Evolutionary conservation across 2,888 invertebrate genomes (phyloP).

Genomic region (Acrocera orbiculus): DNA sequence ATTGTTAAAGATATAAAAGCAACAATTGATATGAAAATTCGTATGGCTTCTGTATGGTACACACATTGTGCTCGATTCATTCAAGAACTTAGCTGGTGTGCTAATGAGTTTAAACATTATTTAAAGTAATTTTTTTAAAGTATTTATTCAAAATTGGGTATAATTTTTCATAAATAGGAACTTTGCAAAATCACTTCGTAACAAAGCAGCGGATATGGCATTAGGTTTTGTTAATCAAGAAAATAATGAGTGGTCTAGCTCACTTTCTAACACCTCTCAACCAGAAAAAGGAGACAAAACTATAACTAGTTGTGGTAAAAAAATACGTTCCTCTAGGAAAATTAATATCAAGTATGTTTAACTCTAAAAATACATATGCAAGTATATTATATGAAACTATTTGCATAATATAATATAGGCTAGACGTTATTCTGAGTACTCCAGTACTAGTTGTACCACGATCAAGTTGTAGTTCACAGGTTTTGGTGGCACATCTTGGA

Average conservation of each 20-base stretch:
- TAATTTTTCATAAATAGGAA: conserved; percentile 37
- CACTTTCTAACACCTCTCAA: not conserved
- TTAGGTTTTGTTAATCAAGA: conserved; percentile 65
- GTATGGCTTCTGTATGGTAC: conserved; percentile 85
- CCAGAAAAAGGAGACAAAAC: not conserved
- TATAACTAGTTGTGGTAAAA: conserved; percentile 4
- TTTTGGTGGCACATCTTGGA: conserved; percentile 82
- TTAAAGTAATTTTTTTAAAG: conserved; percentile 20
- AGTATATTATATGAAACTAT: not conserved
- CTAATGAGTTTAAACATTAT: conserved; percentile 79
- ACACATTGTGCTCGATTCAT: conserved; percentile 80
- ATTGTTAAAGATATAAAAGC: conserved; percentile 24
- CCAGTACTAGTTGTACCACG: conserved; percentile 82
- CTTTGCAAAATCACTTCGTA: conserved; percentile 67
- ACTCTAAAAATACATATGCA: too few relatives aligned
- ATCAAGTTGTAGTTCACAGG: conserved; percentile 56
- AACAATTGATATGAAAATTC: conserved; percentile 23
- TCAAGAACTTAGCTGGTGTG: conserved; percentile 71
- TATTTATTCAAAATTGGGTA: conserved; percentile 4
- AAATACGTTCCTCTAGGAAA: too few relatives aligned
- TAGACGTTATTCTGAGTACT: conserved; percentile 71
- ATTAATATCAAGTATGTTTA: too few relatives aligned
- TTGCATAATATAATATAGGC: too few relatives aligned
- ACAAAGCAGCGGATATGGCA: conserved; percentile 88
- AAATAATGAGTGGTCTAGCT: conserved; percentile 15